Conservation (phyloP, 2,113 vertebrate species). For the Cephalopholis sonnerati region DNA sequence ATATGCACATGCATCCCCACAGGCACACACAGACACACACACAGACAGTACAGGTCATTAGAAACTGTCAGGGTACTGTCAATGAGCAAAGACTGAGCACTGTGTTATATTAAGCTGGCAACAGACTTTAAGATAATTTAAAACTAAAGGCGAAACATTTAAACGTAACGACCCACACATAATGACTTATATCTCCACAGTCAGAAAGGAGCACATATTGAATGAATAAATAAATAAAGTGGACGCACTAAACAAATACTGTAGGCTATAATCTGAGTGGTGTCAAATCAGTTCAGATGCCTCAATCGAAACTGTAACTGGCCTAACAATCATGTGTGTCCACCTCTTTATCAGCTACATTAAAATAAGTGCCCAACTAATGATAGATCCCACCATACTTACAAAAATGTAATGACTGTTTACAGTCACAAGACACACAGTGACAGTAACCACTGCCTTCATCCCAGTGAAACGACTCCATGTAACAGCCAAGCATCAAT, state of each 20-base stretch:
- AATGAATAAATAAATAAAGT: background rate
- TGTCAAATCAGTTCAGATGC: background rate
- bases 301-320: background rate
- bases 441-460: background rate
- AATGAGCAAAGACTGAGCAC: constrained; percentile 19
- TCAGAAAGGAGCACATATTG: background rate
- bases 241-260: background rate
- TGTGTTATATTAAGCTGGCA: background rate
- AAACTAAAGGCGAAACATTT: background rate
- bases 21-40: constrained; percentile 17
- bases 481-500: background rate
- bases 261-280: background rate
- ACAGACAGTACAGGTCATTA: constrained; percentile 26
- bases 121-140: background rate
- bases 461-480: background rate
- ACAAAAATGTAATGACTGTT: constrained; percentile 33
- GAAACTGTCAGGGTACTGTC: constrained; percentile 16
- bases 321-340: background rate
- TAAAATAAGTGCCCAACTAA: background rate
- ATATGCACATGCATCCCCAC: constrained; percentile 1
- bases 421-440: background rate
- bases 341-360: background rate
- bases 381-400: background rate
- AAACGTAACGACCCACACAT: background rate
- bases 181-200: constrained; percentile 6